Base-by-base conservation (phyloP, 2,888 invertebrate genomes). In the Phalera bucephala region DNA sequence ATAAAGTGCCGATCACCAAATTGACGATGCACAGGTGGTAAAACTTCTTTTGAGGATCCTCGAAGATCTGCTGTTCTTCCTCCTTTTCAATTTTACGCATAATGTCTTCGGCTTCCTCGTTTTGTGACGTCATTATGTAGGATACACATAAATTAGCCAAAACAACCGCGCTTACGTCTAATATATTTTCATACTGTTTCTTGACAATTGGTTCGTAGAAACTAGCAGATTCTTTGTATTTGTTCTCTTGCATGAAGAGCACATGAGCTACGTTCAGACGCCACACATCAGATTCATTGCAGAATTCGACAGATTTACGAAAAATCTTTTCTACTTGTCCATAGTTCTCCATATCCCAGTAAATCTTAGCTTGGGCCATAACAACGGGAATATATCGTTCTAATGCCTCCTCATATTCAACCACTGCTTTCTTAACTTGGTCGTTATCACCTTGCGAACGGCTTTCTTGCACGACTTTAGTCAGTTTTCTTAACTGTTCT, bases 281-380 rank as follows among this genome's bases (percentile, higher is more conserved):
- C 99, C 99, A 99, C 0, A 95, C 93, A 60, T 99, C 98, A 62
- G 98, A 97, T 69, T 99, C 99, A 56, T 97, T 97, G 72, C 99
- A 99, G 80, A 99, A 99, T 75, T 99, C 99, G 0, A 97, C 97
- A 40, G 98, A 98, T 75, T 98, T 97, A 19, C 97, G 93, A 77
- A 99, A 99, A 53, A 99, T 97, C 73, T 97, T 97, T 76, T 99
- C 99, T 1, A 99, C 99, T 71, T 98, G 97, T 1, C 93, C 91
- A 67, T 99, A 99, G 74, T 99, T 97, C 72, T 97, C 97, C 77
- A 96, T 92, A 52, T 99, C 97, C 99, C 99, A 99, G 71, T 97
- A 98, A 52, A 99, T 97, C 91, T 98, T 99, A 1, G 99, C 99
- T 80, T 99, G 97, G 0, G 98, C 97, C 99, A 99, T 99, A n/a